Evolutionary conservation across 2,797 vertebrate genomes (phyloP).

Genomic region (Acestrorhynchus altus): DNA sequence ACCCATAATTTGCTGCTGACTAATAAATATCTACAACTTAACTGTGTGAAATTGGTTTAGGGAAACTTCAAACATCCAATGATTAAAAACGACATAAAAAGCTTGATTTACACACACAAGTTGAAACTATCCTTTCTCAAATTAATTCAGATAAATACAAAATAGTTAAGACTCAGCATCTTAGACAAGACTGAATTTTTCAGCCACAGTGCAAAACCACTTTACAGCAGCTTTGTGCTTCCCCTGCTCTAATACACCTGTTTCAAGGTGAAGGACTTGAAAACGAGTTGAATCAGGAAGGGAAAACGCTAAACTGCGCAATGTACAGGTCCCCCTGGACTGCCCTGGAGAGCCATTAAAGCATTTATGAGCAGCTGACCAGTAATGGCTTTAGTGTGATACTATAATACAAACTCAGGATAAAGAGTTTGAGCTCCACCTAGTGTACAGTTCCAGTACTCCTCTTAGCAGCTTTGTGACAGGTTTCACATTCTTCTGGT

Average conservation of each 20-base stretch:
- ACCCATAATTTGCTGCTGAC: neutral
- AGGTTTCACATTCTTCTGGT: neutral
- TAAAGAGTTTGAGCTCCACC: constrained; percentile 1
- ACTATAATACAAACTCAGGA: neutral
- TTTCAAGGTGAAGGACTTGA: constrained; percentile 3
- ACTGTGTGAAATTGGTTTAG: neutral
- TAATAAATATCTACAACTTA: neutral
- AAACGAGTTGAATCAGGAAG: constrained; percentile 1
- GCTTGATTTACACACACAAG: neutral
- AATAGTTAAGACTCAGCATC: neutral
- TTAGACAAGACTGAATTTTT: neutral
- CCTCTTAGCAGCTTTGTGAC: constrained; percentile 34
- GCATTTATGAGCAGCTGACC: neutral
- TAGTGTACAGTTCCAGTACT: neutral
- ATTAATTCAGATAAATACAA: neutral
- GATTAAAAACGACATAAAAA: neutral
- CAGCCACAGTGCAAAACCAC: neutral
- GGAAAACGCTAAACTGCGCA: neutral
- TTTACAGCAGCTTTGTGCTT: neutral
- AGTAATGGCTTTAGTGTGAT: neutral
- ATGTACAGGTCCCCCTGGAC: neutral
- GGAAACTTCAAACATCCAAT: neutral
- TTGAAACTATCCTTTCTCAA: neutral
- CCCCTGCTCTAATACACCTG: neutral
- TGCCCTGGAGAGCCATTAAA: neutral